Percentiles rank a stretch among this genome's conserved stretches.
Evolutionary conservation across 2,113 vertebrate genomes (phyloP).

Genomic region (Etheostoma cragini): DNA sequence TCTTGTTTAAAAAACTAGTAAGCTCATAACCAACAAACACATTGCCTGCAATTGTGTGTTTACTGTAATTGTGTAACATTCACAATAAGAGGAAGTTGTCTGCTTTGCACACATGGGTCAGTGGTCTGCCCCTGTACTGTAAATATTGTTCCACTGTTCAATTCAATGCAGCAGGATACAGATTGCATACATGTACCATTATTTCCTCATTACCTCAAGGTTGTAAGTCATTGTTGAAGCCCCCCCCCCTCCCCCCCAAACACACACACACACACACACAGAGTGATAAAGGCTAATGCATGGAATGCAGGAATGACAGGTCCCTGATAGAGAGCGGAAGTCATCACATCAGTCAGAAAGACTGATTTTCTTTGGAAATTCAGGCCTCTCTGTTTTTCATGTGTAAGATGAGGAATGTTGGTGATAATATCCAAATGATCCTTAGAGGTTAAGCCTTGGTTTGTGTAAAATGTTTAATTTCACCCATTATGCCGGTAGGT

Average conservation of each 20-base stretch:
- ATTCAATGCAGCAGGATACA: slow-evolving; percentile 42
- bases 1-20: not conserved
- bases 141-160: slow-evolving; percentile 59
- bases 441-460: slow-evolving; percentile 42
- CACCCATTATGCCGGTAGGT: slow-evolving; percentile 15
- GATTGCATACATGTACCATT: slow-evolving; percentile 49
- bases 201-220: slow-evolving; percentile 60
- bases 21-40: not conserved
- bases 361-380: slow-evolving; percentile 66
- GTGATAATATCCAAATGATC: slow-evolving; percentile 58
- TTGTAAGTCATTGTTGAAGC: slow-evolving; percentile 45
- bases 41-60: not conserved
- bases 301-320: slow-evolving; percentile 55
- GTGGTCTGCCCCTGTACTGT: slow-evolving; percentile 17
- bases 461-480: slow-evolving; percentile 55
- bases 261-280: slow-evolving; percentile 11
- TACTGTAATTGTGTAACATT: not conserved
- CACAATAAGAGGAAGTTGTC: slow-evolving; percentile 42
- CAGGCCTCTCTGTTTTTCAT: slow-evolving; percentile 65
- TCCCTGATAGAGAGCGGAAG: slow-evolving; percentile 60
- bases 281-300: slow-evolving; percentile 54
- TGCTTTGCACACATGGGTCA: slow-evolving; percentile 10
- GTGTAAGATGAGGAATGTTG: slow-evolving; percentile 38
- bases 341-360: slow-evolving; percentile 62
- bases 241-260: slow-evolving; percentile 11